Base-by-base conservation (phyloP, 2,113 vertebrate species). In the Serinus canaria region DNA sequence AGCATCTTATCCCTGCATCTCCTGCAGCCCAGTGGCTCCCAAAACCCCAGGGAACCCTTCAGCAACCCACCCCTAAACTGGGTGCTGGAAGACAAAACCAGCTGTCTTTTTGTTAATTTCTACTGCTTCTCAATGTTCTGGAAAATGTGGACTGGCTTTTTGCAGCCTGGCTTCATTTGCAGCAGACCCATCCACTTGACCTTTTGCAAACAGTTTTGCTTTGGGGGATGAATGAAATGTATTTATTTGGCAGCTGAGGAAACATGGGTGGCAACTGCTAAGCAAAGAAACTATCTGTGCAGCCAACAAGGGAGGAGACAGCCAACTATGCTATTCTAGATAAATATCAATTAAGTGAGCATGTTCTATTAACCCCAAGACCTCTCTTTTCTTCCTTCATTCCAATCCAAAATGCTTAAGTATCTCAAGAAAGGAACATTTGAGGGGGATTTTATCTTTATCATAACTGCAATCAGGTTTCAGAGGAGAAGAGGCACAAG, bases 311-410 rank as follows among this genome's bases (percentile, higher is more conserved):
- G 63, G 81, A 94, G 24, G 43, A 43, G 30, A 73, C 28, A 55
- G 39, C 49, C 88, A 93, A 80, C 33, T n/a, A 22, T 17, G 33
- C 53, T 73, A 20, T 47, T 89, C 62, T 77, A 87, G 46, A 77
- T 87, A 94, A 96, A 62, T 62, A 87, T 13, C 69, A 90, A 88
- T 82, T 87, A 96, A 91, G 35, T 20, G 28, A 95, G 68, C 59
- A 46, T 55, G 56, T 66, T 90, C 62, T 72, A 76, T 91, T 87
- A 86, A 88, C 87, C 83, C 43, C 27, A 59, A 50, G 75, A 91
- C 50, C 43, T 15, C 22, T 83, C 72, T 77, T 91, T 94, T 91
- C 21, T 37, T 68, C 46, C 28, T 92, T 83, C 39, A 39, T 67
- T 95, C 73, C 43, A 93, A 94, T 56, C 23, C 8, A 91, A 94